Evolutionary conservation across 2,888 invertebrate genomes (phyloP), one percentile per base, ranked within the genome.

Genomic region (Congeria kusceri): DNA sequence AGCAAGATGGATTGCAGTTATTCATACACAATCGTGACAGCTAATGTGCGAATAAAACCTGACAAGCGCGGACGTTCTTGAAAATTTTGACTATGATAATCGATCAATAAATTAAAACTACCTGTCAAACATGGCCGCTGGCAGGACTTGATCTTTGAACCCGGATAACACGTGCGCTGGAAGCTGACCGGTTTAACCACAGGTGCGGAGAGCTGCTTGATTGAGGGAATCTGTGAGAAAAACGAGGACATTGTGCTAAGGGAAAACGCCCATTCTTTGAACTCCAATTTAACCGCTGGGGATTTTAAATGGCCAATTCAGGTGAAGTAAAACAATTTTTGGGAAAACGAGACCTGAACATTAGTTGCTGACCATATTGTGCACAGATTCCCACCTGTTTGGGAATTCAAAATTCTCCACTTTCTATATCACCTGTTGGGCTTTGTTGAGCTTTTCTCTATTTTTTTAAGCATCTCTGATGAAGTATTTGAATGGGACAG

Each of bases 41-140:
- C 23, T 44, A 70, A 63, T 28, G 63, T 53, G 62, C 63, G 44
- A 39, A 63, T 57, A 57, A 62, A 56, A 70, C 44, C 64, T 72
- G 71, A 72, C 71, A 56, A 28, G 63, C 56, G 39, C 27, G 57
- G 46, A 63, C 28, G 27, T n/a, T 58, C 20, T 5, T 66, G 32
- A 64, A 46, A 72, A 53, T 53, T 53, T n/a, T 32, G 46, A 32
- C 44, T 28, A 72, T 57, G 53, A 72, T 72, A 58, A 72, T 65
- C 64, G 71, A 72, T 72, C 71, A 64, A 53, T 58, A 64, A 39
- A 72, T 72, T 72, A 64, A 64, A 64, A 63, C 63, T 46, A 28
- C 20, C 64, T 57, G 64, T 72, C 71, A 72, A 64, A 72, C 32
- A 72, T 64, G 71, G 64, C 71, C 71, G 64, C 58, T 72, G 71